Conservation (phyloP, 2,888 invertebrate genomes). For the Aleiodes testaceus region DNA sequence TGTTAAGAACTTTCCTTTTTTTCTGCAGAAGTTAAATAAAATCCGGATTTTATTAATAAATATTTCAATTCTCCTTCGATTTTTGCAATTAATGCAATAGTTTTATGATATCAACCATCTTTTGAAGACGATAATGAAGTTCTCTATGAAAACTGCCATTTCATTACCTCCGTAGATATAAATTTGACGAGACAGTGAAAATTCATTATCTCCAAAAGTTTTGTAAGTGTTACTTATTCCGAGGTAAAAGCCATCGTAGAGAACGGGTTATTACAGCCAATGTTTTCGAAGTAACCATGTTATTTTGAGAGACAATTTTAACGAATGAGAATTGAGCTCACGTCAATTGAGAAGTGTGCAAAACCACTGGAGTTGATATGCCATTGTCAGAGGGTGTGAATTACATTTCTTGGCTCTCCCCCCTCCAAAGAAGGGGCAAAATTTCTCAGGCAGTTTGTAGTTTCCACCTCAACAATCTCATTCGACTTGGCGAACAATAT, state of each 20-base stretch:
- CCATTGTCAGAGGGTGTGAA: not conserved
- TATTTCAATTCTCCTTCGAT: not conserved
- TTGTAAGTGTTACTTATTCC: not conserved
- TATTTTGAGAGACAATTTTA: constrained; percentile 5
- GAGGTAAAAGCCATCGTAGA: constrained; percentile 1
- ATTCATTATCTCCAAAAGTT: constrained; percentile 4
- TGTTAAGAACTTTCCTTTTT: not conserved
- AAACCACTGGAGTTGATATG: constrained; percentile 22
- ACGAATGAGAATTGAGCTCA: not conserved
- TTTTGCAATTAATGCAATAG: not conserved
- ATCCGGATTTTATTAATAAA: no score
- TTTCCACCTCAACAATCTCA: constrained; percentile 21
- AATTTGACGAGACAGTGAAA: constrained; percentile 20
- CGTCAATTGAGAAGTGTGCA: constrained; percentile 13
- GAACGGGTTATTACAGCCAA: constrained; percentile 15
- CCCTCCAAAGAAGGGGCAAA: no score
- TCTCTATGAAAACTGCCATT: not conserved
- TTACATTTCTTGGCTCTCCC: not conserved
- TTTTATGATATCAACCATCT: not conserved
- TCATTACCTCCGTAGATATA: constrained; percentile 9
- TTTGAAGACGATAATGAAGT: not conserved
- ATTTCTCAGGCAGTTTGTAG: constrained; percentile 5
- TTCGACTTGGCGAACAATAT: not conserved
- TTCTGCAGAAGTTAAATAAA: not conserved
- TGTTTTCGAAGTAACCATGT: not conserved